Conservation (phyloP, 2,888 invertebrate species). For the Oligia fasciuncula region DNA sequence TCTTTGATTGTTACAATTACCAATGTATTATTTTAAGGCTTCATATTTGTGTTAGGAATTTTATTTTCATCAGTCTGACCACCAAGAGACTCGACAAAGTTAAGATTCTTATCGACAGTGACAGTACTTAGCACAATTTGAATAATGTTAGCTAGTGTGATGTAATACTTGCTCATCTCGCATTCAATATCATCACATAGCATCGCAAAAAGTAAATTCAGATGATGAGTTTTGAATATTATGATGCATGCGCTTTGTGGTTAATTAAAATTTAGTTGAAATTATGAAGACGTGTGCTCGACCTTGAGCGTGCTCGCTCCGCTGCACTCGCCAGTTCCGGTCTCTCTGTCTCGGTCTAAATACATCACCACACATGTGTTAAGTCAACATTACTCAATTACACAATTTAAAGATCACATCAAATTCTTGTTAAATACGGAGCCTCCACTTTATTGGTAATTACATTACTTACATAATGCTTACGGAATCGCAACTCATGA, state of each 20-base stretch:
- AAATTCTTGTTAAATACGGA: constrained; percentile 30
- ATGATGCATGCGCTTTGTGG: constrained; percentile 66
- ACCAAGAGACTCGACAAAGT: background rate
- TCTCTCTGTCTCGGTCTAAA: constrained; percentile 81
- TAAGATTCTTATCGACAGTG: constrained; percentile 9
- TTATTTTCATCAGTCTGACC: background rate
- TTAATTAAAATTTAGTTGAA: constrained; percentile 68
- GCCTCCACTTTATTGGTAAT: constrained; percentile 18
- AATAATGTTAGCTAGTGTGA: constrained; percentile 17
- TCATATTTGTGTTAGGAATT: constrained; percentile 2
- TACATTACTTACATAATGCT: constrained; percentile 32
- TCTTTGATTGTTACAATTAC: constrained; percentile 9
- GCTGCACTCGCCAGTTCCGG: constrained; percentile 83
- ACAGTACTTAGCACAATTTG: constrained; percentile 18
- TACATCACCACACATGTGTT: constrained; percentile 78
- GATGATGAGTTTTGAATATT: constrained; percentile 50
- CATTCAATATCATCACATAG: constrained; percentile 23
- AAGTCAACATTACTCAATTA: constrained; percentile 73
- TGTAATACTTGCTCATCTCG: constrained; percentile 30
- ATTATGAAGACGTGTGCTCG: constrained; percentile 77
- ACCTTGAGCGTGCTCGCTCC: constrained; percentile 82
- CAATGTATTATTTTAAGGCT: background rate
- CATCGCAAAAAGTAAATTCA: constrained; percentile 32
- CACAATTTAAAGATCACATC: constrained; percentile 48
- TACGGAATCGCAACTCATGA: constrained; percentile 31